A percentile compares a stretch with the other conserved stretches of the same genome.
Evolutionary conservation across 2,113 vertebrate species (phyloP).

Genomic region (Todiramphus chloris): DNA sequence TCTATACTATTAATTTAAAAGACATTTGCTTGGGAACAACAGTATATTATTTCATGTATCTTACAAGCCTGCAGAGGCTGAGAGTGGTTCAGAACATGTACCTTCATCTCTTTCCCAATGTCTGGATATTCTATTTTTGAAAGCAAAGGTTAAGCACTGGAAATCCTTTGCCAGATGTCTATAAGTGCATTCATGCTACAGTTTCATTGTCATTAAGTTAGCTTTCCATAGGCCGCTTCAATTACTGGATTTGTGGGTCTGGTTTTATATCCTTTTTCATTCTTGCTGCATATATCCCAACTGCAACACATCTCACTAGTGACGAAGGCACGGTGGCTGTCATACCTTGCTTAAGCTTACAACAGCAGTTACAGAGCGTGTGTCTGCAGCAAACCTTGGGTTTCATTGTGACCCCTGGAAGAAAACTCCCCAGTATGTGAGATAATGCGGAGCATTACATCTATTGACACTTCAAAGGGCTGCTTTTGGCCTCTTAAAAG

Average conservation of each 20-base stretch:
- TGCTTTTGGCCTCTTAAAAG: slow-evolving; percentile 25
- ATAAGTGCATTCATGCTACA: not conserved
- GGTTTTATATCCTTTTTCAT: not conserved
- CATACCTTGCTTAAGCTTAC: not conserved
- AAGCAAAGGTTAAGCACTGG: slow-evolving; percentile 22
- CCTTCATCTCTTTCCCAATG: slow-evolving; percentile 31
- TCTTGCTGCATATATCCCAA: not conserved
- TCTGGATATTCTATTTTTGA: slow-evolving; percentile 25
- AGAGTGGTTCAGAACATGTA: not conserved
- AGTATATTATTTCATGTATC: slow-evolving; percentile 22
- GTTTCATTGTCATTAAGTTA: not conserved
- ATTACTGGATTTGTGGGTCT: not conserved
- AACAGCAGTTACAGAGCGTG: not conserved
- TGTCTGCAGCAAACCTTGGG: not conserved
- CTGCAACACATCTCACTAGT: not conserved
- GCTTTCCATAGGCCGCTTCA: not conserved
- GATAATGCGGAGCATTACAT: not conserved
- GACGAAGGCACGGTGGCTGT: not conserved
- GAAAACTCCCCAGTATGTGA: not conserved
- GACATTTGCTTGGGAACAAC: slow-evolving; percentile 18
- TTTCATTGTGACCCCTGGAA: not conserved
- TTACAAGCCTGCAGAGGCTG: slow-evolving; percentile 41
- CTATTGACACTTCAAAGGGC: not conserved
- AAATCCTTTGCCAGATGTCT: slow-evolving; percentile 24
- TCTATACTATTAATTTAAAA: slow-evolving; percentile 13